Percentiles rank a stretch among this genome's conserved stretches.
These are phyloP conservation scores for Drosophila meridionalis DNA, from an alignment of 2,888 invertebrate genomes.

Conservation along the genomic window DNA sequence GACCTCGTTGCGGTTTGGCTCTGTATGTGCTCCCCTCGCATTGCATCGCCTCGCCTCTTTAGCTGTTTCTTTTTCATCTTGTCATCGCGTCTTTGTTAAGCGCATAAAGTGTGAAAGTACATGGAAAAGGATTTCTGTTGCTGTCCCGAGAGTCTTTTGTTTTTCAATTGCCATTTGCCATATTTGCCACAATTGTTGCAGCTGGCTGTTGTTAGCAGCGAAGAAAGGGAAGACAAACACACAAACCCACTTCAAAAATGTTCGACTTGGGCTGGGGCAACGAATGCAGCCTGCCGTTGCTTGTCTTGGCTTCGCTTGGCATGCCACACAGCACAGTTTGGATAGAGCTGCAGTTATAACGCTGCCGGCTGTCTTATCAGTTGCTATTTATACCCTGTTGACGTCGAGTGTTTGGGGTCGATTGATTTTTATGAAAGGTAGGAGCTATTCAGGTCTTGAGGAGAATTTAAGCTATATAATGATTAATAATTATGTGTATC, in stretches of 20 bases:
- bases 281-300: constrained; percentile 10
- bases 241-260: constrained; percentile 48
- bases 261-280: constrained; percentile 50
- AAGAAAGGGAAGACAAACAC: not conserved
- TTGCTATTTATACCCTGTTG: constrained; percentile 6
- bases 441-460: not conserved
- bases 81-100: constrained; percentile 58
- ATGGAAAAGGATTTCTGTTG: constrained; percentile 63
- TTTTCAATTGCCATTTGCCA: constrained; percentile 78
- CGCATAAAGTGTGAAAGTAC: constrained; percentile 72
- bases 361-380: constrained; percentile 48
- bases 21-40: not conserved
- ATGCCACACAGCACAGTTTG: constrained; percentile 32
- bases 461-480: not conserved
- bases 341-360: constrained; percentile 49
- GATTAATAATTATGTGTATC: no score
- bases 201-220: constrained; percentile 29
- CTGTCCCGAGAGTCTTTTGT: constrained; percentile 64
- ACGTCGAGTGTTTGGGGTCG: not conserved
- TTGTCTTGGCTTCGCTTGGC: not conserved
- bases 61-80: constrained; percentile 15
- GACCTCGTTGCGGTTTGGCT: constrained; percentile 50
- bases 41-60: not conserved
- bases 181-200: constrained; percentile 71
- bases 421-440: not conserved